Conservation (phyloP, 2,113 vertebrate genomes). For the Cairina moschata region DNA sequence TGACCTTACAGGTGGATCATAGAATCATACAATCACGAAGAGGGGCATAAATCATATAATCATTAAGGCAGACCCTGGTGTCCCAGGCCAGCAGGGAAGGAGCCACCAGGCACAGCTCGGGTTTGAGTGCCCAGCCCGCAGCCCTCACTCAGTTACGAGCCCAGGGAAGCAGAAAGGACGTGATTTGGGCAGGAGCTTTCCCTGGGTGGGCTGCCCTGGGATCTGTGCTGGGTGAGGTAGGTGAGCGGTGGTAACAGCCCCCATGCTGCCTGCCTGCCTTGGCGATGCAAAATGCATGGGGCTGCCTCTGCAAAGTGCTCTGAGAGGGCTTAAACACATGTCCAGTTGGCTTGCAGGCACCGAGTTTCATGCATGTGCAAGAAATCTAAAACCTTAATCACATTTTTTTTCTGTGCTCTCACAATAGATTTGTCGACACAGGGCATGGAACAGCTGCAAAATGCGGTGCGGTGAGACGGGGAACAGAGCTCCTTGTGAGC, state of each 20-base stretch:
- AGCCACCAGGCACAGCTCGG: too few species aligned
- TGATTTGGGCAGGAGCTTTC: not conserved
- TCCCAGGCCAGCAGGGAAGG: too few species aligned
- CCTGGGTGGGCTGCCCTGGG: accelerated
- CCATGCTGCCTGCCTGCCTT: too few species aligned
- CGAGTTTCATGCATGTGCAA: not conserved
- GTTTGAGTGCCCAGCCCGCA: too few species aligned
- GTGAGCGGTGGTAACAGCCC: too few species aligned
- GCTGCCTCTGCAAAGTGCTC: not conserved
- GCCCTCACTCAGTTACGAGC: accelerated
- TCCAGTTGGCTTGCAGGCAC: too few species aligned
- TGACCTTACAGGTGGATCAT: too few species aligned
- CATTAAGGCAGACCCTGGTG: too few species aligned
- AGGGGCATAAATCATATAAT: too few species aligned
- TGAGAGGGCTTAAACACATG: accelerated
- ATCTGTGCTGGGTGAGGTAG: too few species aligned
- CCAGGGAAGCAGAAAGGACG: accelerated
- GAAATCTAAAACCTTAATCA: not conserved
- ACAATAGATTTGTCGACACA: not conserved
- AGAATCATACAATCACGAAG: too few species aligned
- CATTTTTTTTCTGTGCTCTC: not conserved
- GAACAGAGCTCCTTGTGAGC: not conserved
- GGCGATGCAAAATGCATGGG: accelerated
- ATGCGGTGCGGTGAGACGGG: not conserved
- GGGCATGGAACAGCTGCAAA: not conserved